Base-by-base conservation (phyloP, 2,888 invertebrate genomes). In the Cantharis rustica region DNA sequence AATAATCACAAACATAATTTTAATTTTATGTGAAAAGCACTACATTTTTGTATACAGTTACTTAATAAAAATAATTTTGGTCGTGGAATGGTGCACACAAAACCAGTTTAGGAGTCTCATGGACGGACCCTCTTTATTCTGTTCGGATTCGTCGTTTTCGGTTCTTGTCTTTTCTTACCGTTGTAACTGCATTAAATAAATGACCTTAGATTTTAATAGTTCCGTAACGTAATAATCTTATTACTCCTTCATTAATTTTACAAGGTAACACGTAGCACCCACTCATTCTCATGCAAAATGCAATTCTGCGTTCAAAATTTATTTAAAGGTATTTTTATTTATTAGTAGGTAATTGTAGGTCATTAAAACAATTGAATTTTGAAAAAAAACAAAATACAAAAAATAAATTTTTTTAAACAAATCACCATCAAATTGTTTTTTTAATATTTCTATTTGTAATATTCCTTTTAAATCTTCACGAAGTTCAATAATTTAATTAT, bases 21-120 rank as follows among this genome's bases (percentile, higher is more conserved):
- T n/a, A 47, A 47, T 74, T 69, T 71, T 16, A 69, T 16, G 20
- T 20, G 61, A 27, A 62, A 74, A 74, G 47, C 77, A 77, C 77
- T 77, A 77, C 77, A 77, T 77, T 74, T 74, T 74, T 66, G 68
- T 17, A 71, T 31, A 76, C 68, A 71, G 69, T 73, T 70, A 76
- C 61, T 31, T 31, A 31, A 13, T 31, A 17, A 47, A 69, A 69
- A 62, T 64, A 69, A 26, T 64, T 69, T 63, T 61, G 16, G 27
- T 26, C 69, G 69, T 20, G 64, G 69, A 73, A 64, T 63, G 26
- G 69, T 69, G 17, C 17, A 74, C 64, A 63, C 69, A 74, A 74
- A 74, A 74, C 74, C 74, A 70, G 74, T 74, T 74, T 74, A 69
- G 74, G 74, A 31, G 20, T 13, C 17, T 62, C 63, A 61, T 72